phyloP scores from a whole-genome alignment of 1,140 invertebrate species.

The Drosophila guanche region DNA sequence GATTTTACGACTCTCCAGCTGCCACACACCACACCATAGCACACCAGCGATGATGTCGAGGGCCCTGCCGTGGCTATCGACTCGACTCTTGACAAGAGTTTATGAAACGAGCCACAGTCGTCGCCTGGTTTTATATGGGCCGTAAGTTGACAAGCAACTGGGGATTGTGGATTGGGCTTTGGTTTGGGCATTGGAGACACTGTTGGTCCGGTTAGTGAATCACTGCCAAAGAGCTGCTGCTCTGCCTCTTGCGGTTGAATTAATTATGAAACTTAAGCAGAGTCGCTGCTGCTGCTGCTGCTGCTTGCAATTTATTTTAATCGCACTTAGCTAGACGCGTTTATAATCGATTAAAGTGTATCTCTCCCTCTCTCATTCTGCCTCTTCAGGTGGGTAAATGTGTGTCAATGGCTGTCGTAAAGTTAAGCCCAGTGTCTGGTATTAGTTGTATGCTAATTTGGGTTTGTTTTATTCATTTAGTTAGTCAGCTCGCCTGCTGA shows the following conservation, averaged over 20 bases:
- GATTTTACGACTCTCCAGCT: slow-evolving; percentile 65
- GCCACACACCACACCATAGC: neutral
- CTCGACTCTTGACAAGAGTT: slow-evolving; percentile 71
- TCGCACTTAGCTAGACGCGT: slow-evolving; percentile 77
- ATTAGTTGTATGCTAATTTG: slow-evolving; percentile 61
- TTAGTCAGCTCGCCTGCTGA: slow-evolving; percentile 59
- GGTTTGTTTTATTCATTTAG: slow-evolving; percentile 42
- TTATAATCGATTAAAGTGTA: slow-evolving; percentile 77
- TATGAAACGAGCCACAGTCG: slow-evolving; percentile 77
- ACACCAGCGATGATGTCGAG: slow-evolving; percentile 6
- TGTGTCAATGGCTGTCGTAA: slow-evolving; percentile 58
- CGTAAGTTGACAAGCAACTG: slow-evolving; percentile 66
- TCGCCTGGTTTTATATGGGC: slow-evolving; percentile 66
- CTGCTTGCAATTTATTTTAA: slow-evolving; percentile 80
- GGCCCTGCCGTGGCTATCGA: too few species aligned
- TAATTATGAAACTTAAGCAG: slow-evolving; percentile 81
- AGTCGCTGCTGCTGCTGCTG: slow-evolving; percentile 51
- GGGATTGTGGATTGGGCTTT: slow-evolving; percentile 38
- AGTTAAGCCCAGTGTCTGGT: slow-evolving; percentile 11
- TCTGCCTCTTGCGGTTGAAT: slow-evolving; percentile 58
- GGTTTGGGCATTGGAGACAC: neutral
- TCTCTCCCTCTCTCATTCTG: slow-evolving; percentile 1
- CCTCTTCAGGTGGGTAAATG: slow-evolving; percentile 38
- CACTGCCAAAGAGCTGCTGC: slow-evolving; percentile 34
- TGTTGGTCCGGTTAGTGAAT: slow-evolving; percentile 70